Evolutionary conservation across 1,140 invertebrate genomes (phyloP).

Genomic region (Hylyphantes graminicola): DNA sequence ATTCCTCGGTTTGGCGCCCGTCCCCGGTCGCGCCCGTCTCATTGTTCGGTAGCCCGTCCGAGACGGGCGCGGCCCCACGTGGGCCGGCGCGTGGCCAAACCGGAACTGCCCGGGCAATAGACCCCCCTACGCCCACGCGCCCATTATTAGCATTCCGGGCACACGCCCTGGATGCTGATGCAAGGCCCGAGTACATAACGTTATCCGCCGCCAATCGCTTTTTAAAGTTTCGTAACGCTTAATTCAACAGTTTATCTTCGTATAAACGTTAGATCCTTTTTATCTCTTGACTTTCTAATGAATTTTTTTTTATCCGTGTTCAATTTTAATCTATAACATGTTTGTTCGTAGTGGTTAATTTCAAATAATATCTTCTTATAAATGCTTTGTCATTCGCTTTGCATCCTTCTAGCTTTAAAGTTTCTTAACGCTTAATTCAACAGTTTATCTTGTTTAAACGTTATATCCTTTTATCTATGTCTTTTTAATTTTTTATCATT

Average conservation of each 20-base stretch:
- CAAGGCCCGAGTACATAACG: not conserved
- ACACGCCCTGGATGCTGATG: not conserved
- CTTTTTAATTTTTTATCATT: too few relatives aligned
- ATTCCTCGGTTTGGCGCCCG: not conserved
- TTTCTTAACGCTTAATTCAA: not conserved
- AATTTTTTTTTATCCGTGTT: not conserved
- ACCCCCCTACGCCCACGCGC: constrained; percentile 24
- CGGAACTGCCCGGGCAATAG: constrained; percentile 30
- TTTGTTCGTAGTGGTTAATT: not conserved
- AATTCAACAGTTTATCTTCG: not conserved
- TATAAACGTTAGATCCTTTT: too few relatives aligned
- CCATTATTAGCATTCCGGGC: not conserved
- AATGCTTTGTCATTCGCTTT: too few relatives aligned
- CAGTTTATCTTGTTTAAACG: too few relatives aligned
- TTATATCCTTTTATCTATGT: too few relatives aligned
- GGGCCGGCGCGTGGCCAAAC: constrained; percentile 44
- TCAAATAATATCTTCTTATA: too few relatives aligned
- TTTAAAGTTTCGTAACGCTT: not conserved
- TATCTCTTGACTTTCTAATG: too few relatives aligned
- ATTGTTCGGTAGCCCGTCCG: constrained; percentile 50
- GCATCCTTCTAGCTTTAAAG: too few relatives aligned
- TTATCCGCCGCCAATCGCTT: not conserved
- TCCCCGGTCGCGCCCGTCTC: not conserved
- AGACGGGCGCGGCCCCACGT: constrained; percentile 36
- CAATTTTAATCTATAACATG: not conserved